These are phyloP conservation scores for Tympanuchus pallidicinctus DNA, from an alignment of 2,113 vertebrate genomes.

Conservation along the genomic window DNA sequence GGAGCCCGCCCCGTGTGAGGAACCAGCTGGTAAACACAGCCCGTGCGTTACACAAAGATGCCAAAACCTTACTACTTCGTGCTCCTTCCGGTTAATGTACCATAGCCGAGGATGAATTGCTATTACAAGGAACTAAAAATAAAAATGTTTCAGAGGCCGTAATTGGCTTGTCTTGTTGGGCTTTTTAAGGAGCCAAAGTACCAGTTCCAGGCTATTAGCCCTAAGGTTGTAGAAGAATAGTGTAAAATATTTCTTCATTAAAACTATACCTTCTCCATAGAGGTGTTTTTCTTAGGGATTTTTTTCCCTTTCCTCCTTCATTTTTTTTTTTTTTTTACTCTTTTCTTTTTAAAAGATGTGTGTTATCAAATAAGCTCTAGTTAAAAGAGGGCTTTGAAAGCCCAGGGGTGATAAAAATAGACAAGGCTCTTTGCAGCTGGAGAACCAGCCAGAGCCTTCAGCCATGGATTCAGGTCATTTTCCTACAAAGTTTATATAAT, in stretches of 20 bases:
- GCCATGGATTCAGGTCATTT: constrained; percentile 62
- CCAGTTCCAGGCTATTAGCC: constrained; percentile 85
- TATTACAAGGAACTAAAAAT: constrained; percentile 83
- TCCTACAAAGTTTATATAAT: constrained; percentile 24
- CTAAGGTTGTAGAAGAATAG: constrained; percentile 69
- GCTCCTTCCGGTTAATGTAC: constrained; percentile 81
- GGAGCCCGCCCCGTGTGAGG: neutral
- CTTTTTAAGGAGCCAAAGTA: constrained; percentile 79
- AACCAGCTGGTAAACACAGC: constrained; percentile 73
- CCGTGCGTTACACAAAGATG: constrained; percentile 71
- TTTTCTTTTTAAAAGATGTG: constrained; percentile 49
- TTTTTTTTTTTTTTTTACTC: neutral
- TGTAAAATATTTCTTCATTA: constrained; percentile 79
- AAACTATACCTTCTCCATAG: constrained; percentile 67
- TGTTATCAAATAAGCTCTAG: constrained; percentile 49
- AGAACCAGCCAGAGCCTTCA: constrained; percentile 57
- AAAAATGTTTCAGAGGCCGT: constrained; percentile 76
- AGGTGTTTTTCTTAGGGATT: constrained; percentile 21
- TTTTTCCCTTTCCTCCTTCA: neutral
- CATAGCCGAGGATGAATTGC: constrained; percentile 77
- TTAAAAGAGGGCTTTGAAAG: constrained; percentile 53
- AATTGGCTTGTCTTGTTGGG: constrained; percentile 83
- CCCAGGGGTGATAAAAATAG: constrained; percentile 64
- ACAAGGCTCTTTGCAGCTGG: constrained; percentile 40
- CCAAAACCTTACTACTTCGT: constrained; percentile 76